Evolutionary conservation across 2,888 invertebrate species (phyloP), one percentile per base, ranked within the genome.

Genomic region (Nemotelus pantherinus): DNA sequence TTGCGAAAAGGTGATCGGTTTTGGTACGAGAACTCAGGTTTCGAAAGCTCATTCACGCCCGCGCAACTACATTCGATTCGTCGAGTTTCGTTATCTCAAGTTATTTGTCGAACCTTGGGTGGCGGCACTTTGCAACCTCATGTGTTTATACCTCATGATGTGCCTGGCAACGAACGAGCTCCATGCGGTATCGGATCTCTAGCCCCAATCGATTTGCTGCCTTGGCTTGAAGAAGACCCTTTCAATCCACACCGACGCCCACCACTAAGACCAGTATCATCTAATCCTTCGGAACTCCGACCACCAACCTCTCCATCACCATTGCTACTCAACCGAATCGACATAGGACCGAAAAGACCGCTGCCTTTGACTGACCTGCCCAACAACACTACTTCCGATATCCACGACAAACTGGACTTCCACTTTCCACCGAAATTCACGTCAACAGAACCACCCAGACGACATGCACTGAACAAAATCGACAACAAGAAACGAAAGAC

Each of bases 21-120:
- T 85, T 94, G 94, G 94, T 95, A 94, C 83, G 96, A 96, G 86
- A 95, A 95, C 84, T 90, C 91, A 2, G 91, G 90, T 2, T 90
- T 92, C 63, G 92, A 93, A 79, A 93, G 90, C 47, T 92, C 93
- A 1, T 93, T 95, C 83, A 94, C 93, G 0, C 91, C 92, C 2
- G 91, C 92, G 0, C 95, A 95, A 84, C 85, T 95, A 2, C 91
- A 93, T 81, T 92, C 94, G 81, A 90, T 95, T 63, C 88, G 94
- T 50, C 89, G 91, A 72, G 89, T 92, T 25, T 92, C 92, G 0
- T 87, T 95, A 63, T 91, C 95, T 0, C 92, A 94, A 83, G 89
- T 95, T 89, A 81, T 87, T 2, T 87, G 87, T 75, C 84, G 87
- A 9, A 82, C 86, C 2, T 83, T 87, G 0, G 87, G 85, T 1